Percentiles rank a stretch among this genome's conserved stretches.
Evolutionary conservation across 1,140 invertebrate species (phyloP).

Genomic region (Piezodorus guildinii): DNA sequence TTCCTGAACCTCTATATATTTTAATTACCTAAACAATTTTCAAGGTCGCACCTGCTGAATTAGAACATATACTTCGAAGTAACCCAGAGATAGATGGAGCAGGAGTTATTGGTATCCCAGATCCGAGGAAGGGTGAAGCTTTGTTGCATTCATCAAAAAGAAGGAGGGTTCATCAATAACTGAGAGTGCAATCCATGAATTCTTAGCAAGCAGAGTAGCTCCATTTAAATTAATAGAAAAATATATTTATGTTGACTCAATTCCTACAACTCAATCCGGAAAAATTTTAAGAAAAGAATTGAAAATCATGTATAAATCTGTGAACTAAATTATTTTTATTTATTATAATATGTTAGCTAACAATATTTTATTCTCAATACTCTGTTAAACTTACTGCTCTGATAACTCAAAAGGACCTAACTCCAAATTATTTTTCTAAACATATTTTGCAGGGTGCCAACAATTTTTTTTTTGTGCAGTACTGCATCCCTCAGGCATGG

Average conservation of each 20-base stretch:
- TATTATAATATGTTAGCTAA: too few species aligned
- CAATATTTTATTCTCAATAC: too few species aligned
- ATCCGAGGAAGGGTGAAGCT: constrained; percentile 50
- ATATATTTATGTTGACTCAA: constrained; percentile 50
- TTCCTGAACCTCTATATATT: too few species aligned
- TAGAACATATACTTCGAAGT: constrained; percentile 55
- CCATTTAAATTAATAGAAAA: constrained; percentile 56
- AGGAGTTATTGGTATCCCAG: constrained; percentile 56
- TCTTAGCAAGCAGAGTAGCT: constrained; percentile 48
- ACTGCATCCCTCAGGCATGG: too few species aligned
- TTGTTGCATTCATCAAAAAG: constrained; percentile 46
- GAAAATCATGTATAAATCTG: constrained; percentile 31
- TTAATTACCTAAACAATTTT: constrained; percentile 19
- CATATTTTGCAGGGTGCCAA: too few species aligned
- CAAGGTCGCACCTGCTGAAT: constrained; percentile 50
- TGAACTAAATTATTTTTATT: neutral
- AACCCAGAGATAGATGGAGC: constrained; percentile 54
- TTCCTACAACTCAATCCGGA: constrained; percentile 61
- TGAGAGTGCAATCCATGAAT: constrained; percentile 41
- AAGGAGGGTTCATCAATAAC: constrained; percentile 35
- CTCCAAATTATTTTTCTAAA: too few species aligned
- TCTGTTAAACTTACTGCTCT: too few species aligned
- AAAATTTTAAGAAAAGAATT: constrained; percentile 58
- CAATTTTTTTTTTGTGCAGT: too few species aligned
- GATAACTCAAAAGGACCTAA: too few species aligned